Percentiles rank a stretch among this genome's conserved stretches.
Evolutionary conservation across 1,140 invertebrate species (phyloP).

Genomic region (Gryllus bimaculatus): DNA sequence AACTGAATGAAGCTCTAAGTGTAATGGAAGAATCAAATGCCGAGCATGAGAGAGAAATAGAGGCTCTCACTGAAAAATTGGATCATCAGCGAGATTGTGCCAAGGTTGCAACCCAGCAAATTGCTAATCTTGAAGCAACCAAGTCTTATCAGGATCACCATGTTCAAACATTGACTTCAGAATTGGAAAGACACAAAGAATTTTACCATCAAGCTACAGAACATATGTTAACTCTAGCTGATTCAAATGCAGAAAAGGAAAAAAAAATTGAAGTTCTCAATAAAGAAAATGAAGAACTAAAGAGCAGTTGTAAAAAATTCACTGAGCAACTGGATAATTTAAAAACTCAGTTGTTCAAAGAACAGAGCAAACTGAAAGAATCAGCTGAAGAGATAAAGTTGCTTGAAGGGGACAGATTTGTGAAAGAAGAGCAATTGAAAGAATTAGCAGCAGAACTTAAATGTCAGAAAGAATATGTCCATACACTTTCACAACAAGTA

Average conservation of each 20-base stretch:
- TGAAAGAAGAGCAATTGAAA: not conserved
- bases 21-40: slow-evolving; percentile 9
- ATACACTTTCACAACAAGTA: not conserved
- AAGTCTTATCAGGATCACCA: not conserved
- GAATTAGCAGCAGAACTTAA: not conserved
- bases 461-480: not conserved
- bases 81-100: slow-evolving; percentile 11
- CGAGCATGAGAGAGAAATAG: slow-evolving; percentile 8
- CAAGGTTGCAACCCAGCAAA: slow-evolving; percentile 9
- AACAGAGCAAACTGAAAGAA: not conserved
- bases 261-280: not conserved
- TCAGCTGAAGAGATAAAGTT: not conserved
- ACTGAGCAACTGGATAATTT: not conserved
- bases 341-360: not conserved
- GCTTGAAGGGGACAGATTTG: not conserved
- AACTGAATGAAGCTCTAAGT: slow-evolving; percentile 9
- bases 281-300: not conserved
- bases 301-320: too few relatives aligned
- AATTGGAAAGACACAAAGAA: slow-evolving; percentile 9
- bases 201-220: not conserved
- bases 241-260: slow-evolving; percentile 6
- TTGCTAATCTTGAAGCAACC: slow-evolving; percentile 7
- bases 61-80: slow-evolving; percentile 12
- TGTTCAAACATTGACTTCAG: not conserved
- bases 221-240: not conserved